These are phyloP conservation scores for Doryteuthis pealeii DNA, from an alignment of 1,140 invertebrate genomes.

Conservation along the genomic window DNA sequence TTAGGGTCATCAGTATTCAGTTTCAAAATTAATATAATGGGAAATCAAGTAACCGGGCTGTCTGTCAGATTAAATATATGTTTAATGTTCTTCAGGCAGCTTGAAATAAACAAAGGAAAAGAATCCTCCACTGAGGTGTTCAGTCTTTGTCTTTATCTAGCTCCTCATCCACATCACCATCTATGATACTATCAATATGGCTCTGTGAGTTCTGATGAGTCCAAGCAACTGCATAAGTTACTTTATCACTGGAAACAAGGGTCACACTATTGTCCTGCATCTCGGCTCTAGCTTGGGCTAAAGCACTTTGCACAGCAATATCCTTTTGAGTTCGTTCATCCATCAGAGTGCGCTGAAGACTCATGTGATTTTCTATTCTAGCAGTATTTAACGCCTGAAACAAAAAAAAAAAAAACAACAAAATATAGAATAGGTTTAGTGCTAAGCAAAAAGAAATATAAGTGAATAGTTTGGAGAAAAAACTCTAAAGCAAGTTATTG, in stretches of 20 bases:
- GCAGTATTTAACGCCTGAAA: slow-evolving; percentile 51
- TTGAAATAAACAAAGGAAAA: no score
- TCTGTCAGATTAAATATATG: no score
- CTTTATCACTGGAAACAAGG: slow-evolving; percentile 45
- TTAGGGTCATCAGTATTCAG: no score
- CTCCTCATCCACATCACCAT: slow-evolving; percentile 21
- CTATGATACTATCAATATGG: slow-evolving; percentile 27
- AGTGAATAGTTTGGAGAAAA: no score
- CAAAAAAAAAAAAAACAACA: slow-evolving; percentile 14
- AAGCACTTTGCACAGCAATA: slow-evolving; percentile 54
- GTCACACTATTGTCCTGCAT: slow-evolving; percentile 48
- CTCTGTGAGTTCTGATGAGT: slow-evolving; percentile 17
- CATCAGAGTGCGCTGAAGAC: slow-evolving; percentile 52
- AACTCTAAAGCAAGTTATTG: no score
- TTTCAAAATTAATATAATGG: no score
- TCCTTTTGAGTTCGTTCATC: slow-evolving; percentile 57
- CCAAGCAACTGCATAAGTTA: slow-evolving; percentile 23
- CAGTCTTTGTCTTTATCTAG: background rate
- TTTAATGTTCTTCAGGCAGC: no score
- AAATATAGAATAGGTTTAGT: no score
- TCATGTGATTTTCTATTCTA: slow-evolving; percentile 55
- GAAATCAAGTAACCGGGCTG: no score
- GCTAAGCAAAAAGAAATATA: no score
- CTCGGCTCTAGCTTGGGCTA: slow-evolving; percentile 49
- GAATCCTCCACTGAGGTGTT: no score